A percentile compares a stretch with the other conserved stretches of the same genome.
Conservation (phyloP, 2,113 vertebrate species). For the Paraplagusia blochii region DNA sequence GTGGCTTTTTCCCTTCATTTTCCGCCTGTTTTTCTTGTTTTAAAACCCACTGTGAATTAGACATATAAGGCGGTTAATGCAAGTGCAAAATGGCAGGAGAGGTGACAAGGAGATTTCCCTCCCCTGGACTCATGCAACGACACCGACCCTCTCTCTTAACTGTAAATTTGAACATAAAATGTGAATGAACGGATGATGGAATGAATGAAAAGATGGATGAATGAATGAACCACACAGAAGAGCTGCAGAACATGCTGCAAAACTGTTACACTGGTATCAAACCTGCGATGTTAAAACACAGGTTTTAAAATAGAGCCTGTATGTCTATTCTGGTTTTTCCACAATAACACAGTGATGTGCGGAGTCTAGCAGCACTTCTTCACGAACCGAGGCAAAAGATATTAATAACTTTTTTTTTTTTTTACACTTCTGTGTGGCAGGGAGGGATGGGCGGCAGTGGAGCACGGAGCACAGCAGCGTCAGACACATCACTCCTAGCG, state of each 20-base stretch:
- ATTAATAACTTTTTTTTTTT: conserved; percentile 29
- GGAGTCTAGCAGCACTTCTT: conserved; percentile 24
- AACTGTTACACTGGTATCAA: conserved; percentile 3
- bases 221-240: conserved; percentile 29
- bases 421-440: conserved; percentile 51
- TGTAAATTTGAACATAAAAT: conserved; percentile 30
- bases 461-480: conserved; percentile 45
- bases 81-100: conserved; percentile 40
- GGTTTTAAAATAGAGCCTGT: neutral
- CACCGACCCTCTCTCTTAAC: conserved; percentile 42
- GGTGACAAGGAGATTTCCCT: conserved; percentile 29
- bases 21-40: conserved; percentile 67
- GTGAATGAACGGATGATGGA: neutral
- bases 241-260: conserved; percentile 16
- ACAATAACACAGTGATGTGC: conserved; percentile 5
- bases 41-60: conserved; percentile 76
- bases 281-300: neutral
- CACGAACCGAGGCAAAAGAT: neutral
- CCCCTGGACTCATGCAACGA: conserved; percentile 55
- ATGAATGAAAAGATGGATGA: conserved; percentile 20
- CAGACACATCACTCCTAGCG: conserved; percentile 23
- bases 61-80: conserved; percentile 71
- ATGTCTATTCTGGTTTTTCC: conserved; percentile 2
- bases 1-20: conserved; percentile 58
- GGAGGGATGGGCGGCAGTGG: conserved; percentile 41